Evolutionary conservation across 2,797 vertebrate species (phyloP).

Genomic region (Strix occidentalis): DNA sequence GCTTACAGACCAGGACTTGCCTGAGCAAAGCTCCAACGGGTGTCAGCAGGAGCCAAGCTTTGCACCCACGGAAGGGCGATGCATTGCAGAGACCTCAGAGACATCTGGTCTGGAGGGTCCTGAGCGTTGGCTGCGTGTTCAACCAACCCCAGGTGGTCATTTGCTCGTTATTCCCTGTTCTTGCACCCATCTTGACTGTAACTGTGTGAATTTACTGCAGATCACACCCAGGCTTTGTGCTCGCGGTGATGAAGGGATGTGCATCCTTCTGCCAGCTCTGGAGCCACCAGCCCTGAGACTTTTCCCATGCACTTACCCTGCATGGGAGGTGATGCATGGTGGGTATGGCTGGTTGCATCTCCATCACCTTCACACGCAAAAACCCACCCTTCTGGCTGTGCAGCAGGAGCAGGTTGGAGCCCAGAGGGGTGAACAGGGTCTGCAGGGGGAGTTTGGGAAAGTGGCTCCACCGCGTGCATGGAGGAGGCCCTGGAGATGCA

Average conservation of each 20-base stretch:
- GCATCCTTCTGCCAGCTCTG: background rate
- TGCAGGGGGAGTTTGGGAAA: background rate
- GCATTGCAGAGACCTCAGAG: background rate
- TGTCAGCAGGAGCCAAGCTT: background rate
- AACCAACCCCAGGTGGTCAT: background rate
- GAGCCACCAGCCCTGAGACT: background rate
- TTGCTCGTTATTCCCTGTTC: background rate
- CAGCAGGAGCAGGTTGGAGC: background rate
- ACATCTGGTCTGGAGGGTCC: background rate
- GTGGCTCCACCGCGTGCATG: rapidly evolving
- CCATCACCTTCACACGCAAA: background rate
- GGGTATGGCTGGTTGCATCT: background rate
- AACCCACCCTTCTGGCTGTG: background rate
- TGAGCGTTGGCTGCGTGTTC: rapidly evolving
- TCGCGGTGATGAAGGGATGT: rapidly evolving
- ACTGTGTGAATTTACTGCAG: background rate
- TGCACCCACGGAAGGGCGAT: rapidly evolving
- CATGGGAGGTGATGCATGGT: background rate
- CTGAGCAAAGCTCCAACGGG: background rate
- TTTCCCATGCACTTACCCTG: background rate
- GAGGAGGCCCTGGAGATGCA: rapidly evolving
- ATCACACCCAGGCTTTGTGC: background rate
- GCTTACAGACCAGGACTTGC: background rate
- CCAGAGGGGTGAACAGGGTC: background rate
- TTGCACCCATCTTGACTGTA: background rate